A percentile compares a stretch with the other conserved stretches of the same genome.
These are phyloP conservation scores for Luffia ferchaultella DNA, from an alignment of 2,888 invertebrate species.

Conservation along the genomic window DNA sequence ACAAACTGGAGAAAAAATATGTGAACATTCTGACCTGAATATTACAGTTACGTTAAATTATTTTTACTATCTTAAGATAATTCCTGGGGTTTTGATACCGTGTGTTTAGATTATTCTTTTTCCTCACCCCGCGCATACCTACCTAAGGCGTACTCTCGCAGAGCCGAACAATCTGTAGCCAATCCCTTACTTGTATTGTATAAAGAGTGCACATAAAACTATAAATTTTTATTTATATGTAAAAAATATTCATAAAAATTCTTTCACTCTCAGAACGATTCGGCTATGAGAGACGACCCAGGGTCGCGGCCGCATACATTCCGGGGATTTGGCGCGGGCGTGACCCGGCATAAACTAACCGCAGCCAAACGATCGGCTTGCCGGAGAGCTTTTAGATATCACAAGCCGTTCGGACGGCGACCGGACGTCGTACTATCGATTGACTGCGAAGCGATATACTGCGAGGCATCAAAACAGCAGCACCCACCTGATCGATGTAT, in stretches of 20 bases:
- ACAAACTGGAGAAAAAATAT: too few species aligned
- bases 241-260: neutral
- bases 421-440: neutral
- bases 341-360: slow-evolving; percentile 26
- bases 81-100: too few species aligned
- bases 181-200: too few species aligned
- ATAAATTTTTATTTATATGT: neutral
- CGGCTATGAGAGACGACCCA: neutral
- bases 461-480: neutral
- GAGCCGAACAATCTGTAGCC: too few species aligned
- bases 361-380: neutral
- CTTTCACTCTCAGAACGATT: neutral
- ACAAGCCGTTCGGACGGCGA: too few species aligned
- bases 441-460: neutral
- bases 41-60: too few species aligned
- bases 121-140: too few species aligned
- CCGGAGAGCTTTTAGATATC: neutral
- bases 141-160: too few species aligned
- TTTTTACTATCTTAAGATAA: too few species aligned
- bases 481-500: neutral
- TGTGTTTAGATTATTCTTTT: too few species aligned
- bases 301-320: slow-evolving; percentile 28
- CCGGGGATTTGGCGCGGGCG: slow-evolving; percentile 28
- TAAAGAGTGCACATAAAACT: too few species aligned
- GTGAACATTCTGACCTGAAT: too few species aligned